Base-by-base conservation (phyloP, 1,140 invertebrate genomes). In the Rhopalosiphum padi region DNA sequence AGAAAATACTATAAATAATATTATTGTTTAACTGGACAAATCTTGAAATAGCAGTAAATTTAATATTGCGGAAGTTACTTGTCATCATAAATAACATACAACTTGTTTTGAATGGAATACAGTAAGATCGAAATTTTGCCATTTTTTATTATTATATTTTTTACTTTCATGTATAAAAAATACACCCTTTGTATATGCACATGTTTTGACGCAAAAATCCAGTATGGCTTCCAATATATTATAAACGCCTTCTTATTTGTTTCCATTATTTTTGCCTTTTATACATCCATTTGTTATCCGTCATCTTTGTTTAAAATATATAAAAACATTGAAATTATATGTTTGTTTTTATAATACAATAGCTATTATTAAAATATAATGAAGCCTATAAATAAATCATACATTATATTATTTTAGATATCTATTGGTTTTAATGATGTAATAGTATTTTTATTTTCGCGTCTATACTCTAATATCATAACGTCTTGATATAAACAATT, bases 1-100 rank as follows among this genome's bases (percentile, higher is more conserved):
- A 89, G 48, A 89, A 89, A 89, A 89, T 89, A 89, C 25, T 55
- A 89, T 89, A 55, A 89, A 53, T 53, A 53, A 53, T 89, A 53
- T 55, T 89, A 53, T 55, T 41, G 53, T 37, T 23, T 89, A 55
- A 89, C 88, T 37, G 8, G 51, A 89, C 8, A 53, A 37, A 55
- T 89, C 48, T 89, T 53, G 51, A 89, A 55, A 89, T 35, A 53
- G 22, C 48, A 37, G 37, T 89, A 53, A 53, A 89, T 55, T 89
- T 55, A 55, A 89, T 55, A 89, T 37, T 89, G 23, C 51, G 88
- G 51, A 89, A 89, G 88, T 89, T 25, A 37, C 35, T 35, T 37
- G 51, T 89, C 88, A 15, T 55, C 88, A 55, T 89, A 55, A 89
- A 89, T 55, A 89, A 89, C 48, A 53, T 37, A 53, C n/a, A 89